These are phyloP conservation scores for Rhinichthys osculus DNA, from an alignment of 2,797 vertebrate species.

Conservation along the genomic window DNA sequence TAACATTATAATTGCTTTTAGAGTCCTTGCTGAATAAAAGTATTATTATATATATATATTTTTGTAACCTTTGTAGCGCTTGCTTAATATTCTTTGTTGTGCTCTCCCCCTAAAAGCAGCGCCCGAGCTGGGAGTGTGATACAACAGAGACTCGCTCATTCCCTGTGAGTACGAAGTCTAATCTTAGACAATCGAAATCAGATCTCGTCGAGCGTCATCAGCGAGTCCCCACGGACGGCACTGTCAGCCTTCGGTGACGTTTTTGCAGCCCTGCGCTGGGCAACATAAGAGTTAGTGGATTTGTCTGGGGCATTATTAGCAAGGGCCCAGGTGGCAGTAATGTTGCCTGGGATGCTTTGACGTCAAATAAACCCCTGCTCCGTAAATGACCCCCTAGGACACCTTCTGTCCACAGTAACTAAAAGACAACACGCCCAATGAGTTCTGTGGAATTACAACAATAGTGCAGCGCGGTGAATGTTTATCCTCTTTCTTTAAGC, in stretches of 20 bases:
- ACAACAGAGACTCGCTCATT: slow-evolving; percentile 28
- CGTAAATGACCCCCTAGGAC: slow-evolving; percentile 48
- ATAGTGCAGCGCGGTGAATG: neutral
- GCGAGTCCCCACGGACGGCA: slow-evolving; percentile 6
- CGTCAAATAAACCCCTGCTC: slow-evolving; percentile 58
- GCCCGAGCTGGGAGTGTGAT: neutral
- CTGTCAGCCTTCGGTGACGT: slow-evolving; percentile 41
- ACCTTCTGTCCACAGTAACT: slow-evolving; percentile 32
- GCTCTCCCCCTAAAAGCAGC: neutral
- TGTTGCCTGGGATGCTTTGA: slow-evolving; percentile 63
- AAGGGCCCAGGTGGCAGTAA: slow-evolving; percentile 42
- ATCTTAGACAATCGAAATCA: slow-evolving; percentile 59
- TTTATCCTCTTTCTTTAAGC: neutral
- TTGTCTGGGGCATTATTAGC: slow-evolving; percentile 59
- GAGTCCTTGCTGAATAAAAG: neutral
- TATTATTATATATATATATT: neutral
- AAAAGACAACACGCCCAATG: neutral
- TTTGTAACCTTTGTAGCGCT: neutral
- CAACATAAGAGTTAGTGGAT: slow-evolving; percentile 50
- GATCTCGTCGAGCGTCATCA: slow-evolving; percentile 47
- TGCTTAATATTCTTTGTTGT: neutral
- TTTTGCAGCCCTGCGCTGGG: slow-evolving; percentile 39
- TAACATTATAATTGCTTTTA: neutral
- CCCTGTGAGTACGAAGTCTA: slow-evolving; percentile 40
- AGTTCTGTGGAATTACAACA: neutral